Base-by-base conservation (phyloP, 2,888 invertebrate genomes). In the Lymantria dispar region DNA sequence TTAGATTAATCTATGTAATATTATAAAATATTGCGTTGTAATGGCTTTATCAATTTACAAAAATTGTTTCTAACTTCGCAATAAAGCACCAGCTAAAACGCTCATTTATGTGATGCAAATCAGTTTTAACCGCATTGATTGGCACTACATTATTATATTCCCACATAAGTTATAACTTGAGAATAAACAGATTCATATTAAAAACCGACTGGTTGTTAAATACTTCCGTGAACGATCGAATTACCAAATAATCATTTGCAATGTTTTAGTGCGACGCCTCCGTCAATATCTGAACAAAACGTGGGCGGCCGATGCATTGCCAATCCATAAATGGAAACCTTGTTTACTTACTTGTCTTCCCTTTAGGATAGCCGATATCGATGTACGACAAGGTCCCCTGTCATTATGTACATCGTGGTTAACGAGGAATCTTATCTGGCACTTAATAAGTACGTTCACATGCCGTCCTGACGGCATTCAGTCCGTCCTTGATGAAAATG, bases 261-360 rank as follows among this genome's bases (percentile, higher is more conserved):
- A 71, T 78, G 78, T 80, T 85, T 80, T 80, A 83, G 80, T 81
- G 71, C 74, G 78, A 84, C 82, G 85, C 84, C 84, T 85, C 71
- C 81, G 64, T 80, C 78, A 74, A 78, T 83, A 77, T 74, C 76
- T 71, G 78, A 78, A 76, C 75, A 74, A 72, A 72, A 76, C 80
- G 88, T 87, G 81, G 90, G 90, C 83, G 85, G 83, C 70, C 87
- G 84, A 85, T 87, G 87, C 87, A 88, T 85, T 87, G 80, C 76
- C 83, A 62, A 73, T 71, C 85, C 86, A 71, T 87, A 85, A 77
- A 79, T 78, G 83, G 83, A 83, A 79, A 83, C 75, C 81, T 83
- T 73, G 80, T 84, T 84, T 85, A 84, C 83, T 78, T 85, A 87
- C 86, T 83, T 83, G 83, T 83, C 82, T 83, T 87, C 80, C 85